Evolutionary conservation across 2,888 invertebrate species (phyloP).

Genomic region (Ectemnius cavifrons): DNA sequence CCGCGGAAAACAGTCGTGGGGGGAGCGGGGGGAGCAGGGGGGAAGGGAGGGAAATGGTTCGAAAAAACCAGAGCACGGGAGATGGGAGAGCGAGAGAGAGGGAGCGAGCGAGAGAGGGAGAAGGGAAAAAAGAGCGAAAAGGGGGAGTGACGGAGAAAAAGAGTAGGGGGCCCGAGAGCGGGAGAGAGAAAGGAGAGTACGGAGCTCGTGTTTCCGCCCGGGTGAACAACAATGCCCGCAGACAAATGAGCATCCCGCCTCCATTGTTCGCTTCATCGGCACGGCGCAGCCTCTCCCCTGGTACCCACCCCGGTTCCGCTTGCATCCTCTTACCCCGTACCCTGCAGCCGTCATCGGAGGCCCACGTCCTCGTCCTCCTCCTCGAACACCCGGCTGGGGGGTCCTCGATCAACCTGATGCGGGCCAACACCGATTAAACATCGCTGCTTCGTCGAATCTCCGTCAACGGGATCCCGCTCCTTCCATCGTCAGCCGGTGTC

Average conservation of each 20-base stretch:
- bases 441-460: slow-evolving; percentile 72
- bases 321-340: slow-evolving; percentile 43
- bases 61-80: slow-evolving; percentile 42
- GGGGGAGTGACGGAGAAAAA: slow-evolving; percentile 44
- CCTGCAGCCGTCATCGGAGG: slow-evolving; percentile 43
- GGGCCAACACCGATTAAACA: slow-evolving; percentile 76
- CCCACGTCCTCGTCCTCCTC: slow-evolving; percentile 31
- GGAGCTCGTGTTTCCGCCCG: slow-evolving; percentile 76
- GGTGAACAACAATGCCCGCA: slow-evolving; percentile 77
- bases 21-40: slow-evolving; percentile 16
- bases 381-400: slow-evolving; percentile 69
- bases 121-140: slow-evolving; percentile 15
- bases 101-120: slow-evolving; percentile 30
- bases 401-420: slow-evolving; percentile 77
- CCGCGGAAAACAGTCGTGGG: not conserved
- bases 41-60: slow-evolving; percentile 17
- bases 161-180: slow-evolving; percentile 41
- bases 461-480: slow-evolving; percentile 60
- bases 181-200: slow-evolving; percentile 62
- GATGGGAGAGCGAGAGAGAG: slow-evolving; percentile 33
- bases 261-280: slow-evolving; percentile 76
- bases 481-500: not conserved
- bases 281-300: slow-evolving; percentile 65
- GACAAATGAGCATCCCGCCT: slow-evolving; percentile 78
- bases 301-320: slow-evolving; percentile 59